Conservation (phyloP, 2,113 vertebrate species). For the Alectura lathami region DNA sequence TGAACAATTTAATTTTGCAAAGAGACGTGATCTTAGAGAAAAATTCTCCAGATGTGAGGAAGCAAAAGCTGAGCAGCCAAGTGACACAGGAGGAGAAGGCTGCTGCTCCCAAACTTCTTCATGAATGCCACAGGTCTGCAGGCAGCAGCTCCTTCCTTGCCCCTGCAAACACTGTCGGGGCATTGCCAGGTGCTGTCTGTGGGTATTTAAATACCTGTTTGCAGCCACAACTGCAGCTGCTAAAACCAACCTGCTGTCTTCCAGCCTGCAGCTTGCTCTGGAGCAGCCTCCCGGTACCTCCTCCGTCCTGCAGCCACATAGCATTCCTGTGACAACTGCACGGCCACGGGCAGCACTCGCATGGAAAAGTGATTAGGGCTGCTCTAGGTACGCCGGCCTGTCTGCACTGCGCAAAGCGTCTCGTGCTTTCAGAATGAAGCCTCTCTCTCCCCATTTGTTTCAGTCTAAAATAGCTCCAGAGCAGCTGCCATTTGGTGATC, state of each 20-base stretch:
- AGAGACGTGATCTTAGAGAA: background rate
- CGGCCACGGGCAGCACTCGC: fast-evolving
- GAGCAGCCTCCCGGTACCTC: background rate
- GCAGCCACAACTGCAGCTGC: background rate
- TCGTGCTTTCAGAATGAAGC: background rate
- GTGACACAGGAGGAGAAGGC: background rate
- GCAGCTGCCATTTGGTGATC: background rate
- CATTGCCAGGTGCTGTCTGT: background rate
- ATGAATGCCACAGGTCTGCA: background rate
- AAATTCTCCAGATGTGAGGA: background rate
- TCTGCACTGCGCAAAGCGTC: fast-evolving
- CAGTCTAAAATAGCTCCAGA: background rate
- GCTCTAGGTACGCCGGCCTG: fast-evolving
- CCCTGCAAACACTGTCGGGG: background rate
- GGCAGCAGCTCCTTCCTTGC: background rate
- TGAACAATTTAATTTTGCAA: constrained; percentile 21
- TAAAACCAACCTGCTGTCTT: background rate
- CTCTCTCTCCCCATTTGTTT: background rate
- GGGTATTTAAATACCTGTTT: background rate
- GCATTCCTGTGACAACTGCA: background rate
- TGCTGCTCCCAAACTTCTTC: constrained; percentile 10
- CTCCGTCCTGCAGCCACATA: background rate
- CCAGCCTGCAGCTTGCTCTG: background rate
- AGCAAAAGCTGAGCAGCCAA: background rate
- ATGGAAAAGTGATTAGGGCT: background rate